A percentile compares a stretch with the other conserved stretches of the same genome.
These are phyloP conservation scores for Crenichthys baileyi DNA, from an alignment of 2,797 vertebrate genomes.

Conservation along the genomic window DNA sequence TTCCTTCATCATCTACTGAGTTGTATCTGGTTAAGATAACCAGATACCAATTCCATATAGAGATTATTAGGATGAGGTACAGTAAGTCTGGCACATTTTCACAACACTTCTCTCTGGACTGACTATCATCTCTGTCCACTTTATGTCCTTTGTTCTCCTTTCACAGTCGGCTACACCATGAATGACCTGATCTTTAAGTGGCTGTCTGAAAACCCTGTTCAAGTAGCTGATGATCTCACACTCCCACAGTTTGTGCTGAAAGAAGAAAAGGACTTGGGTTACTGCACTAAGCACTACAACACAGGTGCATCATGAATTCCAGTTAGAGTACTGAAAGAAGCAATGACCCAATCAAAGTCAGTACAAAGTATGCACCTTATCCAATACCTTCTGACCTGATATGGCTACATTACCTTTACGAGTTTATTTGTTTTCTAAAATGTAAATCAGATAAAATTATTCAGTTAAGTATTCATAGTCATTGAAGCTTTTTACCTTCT, in stretches of 20 bases:
- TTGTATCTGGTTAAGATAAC: not conserved
- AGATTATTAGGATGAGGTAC: too few species aligned
- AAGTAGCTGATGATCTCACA: constrained; percentile 93
- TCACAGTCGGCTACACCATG: constrained; percentile 95
- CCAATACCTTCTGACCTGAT: not conserved
- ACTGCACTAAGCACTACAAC: constrained; percentile 95
- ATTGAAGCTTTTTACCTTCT: not conserved
- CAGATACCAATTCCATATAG: not conserved
- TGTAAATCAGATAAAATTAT: not conserved
- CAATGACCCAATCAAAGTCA: not conserved
- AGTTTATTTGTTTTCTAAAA: not conserved
- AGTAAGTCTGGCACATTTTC: too few species aligned
- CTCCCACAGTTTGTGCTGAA: constrained; percentile 94
- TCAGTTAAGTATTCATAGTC: not conserved
- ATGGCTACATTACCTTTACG: not conserved
- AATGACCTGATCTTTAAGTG: constrained; percentile 95
- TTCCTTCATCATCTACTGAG: not conserved
- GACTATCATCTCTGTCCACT: constrained; percentile 9
- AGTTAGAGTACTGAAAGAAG: not conserved
- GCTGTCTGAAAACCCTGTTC: constrained; percentile 89
- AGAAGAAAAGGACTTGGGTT: constrained; percentile 92
- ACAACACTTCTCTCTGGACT: constrained; percentile 3
- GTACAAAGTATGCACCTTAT: not conserved
- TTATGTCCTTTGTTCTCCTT: constrained; percentile 28
- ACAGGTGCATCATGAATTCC: constrained; percentile 80